Percentiles rank a stretch among this genome's conserved stretches.
Evolutionary conservation across 2,113 vertebrate genomes (phyloP).

Genomic region (Urocynchramus pylzowi): DNA sequence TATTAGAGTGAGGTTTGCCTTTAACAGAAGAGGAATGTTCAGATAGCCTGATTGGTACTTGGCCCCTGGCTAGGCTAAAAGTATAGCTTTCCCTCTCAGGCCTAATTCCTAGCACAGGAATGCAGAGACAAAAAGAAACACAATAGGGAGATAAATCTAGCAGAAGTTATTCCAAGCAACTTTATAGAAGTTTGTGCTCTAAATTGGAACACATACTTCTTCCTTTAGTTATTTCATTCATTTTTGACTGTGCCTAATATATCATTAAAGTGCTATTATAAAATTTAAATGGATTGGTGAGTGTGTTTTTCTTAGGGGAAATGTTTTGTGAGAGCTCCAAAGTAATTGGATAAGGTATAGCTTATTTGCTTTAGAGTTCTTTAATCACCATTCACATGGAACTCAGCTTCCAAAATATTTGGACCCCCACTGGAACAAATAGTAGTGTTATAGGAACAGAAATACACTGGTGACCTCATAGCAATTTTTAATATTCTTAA

Average conservation of each 20-base stretch:
- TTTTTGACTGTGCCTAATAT: not conserved
- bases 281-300: not conserved
- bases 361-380: constrained; percentile 32
- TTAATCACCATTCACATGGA: not conserved
- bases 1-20: constrained; percentile 28
- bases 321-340: not conserved
- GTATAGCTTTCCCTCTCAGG: constrained; percentile 16
- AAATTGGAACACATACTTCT: not conserved
- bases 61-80: constrained; percentile 31
- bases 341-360: constrained; percentile 9
- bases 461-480: not conserved
- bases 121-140: constrained; percentile 24
- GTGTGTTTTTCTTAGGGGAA: not conserved
- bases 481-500: not conserved
- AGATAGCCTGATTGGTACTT: constrained; percentile 7
- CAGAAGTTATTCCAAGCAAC: not conserved
- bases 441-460: not conserved
- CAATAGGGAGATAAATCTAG: constrained; percentile 28
- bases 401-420: constrained; percentile 28
- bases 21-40: constrained; percentile 47
- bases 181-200: not conserved
- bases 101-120: constrained; percentile 12
- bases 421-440: not conserved
- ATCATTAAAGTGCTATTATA: not conserved
- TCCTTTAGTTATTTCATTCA: not conserved